Conservation (phyloP, 2,888 invertebrate species). For the Spilosoma lubricipeda region DNA sequence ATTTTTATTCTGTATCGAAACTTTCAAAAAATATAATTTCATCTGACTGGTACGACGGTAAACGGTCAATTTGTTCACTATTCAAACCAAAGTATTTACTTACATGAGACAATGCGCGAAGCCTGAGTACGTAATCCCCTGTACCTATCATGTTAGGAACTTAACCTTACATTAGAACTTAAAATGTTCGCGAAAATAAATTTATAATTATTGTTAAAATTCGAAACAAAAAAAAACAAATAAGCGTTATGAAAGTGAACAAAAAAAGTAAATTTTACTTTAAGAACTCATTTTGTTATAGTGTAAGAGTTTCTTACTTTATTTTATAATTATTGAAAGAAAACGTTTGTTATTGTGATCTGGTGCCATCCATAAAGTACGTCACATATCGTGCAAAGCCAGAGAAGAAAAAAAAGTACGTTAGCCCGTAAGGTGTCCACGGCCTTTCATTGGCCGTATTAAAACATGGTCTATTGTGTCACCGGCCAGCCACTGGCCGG, state of each 20-base stretch:
- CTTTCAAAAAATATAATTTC: constrained; percentile 7
- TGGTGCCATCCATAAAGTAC: too few relatives aligned
- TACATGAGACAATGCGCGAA: constrained; percentile 35
- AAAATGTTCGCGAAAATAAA: constrained; percentile 47
- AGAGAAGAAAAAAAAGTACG: too few relatives aligned
- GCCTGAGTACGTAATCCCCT: constrained; percentile 34
- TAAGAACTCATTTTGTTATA: constrained; percentile 65
- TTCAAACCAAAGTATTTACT: constrained; percentile 32
- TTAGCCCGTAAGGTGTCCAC: too few relatives aligned
- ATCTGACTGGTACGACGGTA: background rate
- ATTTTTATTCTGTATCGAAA: constrained; percentile 16
- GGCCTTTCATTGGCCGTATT: too few relatives aligned
- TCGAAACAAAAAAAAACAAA: constrained; percentile 67
- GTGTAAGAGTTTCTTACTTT: constrained; percentile 54
- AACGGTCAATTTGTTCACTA: constrained; percentile 12
- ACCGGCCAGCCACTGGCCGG: too few relatives aligned
- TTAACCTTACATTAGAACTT: constrained; percentile 45
- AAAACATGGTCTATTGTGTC: too few relatives aligned
- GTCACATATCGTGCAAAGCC: too few relatives aligned
- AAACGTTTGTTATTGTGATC: constrained; percentile 35
- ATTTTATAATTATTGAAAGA: constrained; percentile 23
- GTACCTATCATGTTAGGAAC: constrained; percentile 41
- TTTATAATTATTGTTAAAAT: constrained; percentile 57
- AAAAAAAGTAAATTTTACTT: constrained; percentile 62
- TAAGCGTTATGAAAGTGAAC: constrained; percentile 63